A percentile compares a stretch with the other conserved stretches of the same genome.
phyloP scores from a whole-genome alignment of 1,140 invertebrate genomes.

The Ganaspis sp. region DNA sequence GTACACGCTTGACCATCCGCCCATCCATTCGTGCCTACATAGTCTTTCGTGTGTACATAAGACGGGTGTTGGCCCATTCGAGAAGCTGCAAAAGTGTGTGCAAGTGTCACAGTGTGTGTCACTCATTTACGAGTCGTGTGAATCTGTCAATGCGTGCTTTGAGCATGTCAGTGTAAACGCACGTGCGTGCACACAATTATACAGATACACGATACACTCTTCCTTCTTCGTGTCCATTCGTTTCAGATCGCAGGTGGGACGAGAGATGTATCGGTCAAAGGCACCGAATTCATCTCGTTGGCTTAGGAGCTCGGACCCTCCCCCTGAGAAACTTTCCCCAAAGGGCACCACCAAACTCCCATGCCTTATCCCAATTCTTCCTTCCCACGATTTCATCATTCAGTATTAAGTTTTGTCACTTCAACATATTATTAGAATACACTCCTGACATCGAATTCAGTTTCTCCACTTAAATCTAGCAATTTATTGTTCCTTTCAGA shows the following conservation, averaged over 20 bases:
- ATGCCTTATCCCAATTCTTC: conserved; percentile 24
- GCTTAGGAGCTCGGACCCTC: conserved; percentile 21
- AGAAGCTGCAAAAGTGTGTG: conserved; percentile 48
- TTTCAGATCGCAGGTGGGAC: neutral
- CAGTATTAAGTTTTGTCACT: conserved; percentile 14
- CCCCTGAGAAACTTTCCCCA: neutral
- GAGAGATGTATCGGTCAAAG: conserved; percentile 44
- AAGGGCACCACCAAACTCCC: conserved; percentile 36
- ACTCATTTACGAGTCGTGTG: neutral
- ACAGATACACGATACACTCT: neutral
- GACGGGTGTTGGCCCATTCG: conserved; percentile 57
- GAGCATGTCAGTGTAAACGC: conserved; percentile 25
- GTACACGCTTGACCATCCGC: conserved; percentile 42
- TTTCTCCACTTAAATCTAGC: conserved; percentile 8
- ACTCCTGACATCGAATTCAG: neutral
- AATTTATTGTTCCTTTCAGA: neutral
- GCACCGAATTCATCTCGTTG: conserved; percentile 40
- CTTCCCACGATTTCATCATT: conserved; percentile 25
- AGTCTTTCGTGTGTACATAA: conserved; percentile 54
- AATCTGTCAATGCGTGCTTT: neutral
- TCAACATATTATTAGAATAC: neutral
- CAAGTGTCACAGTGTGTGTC: neutral
- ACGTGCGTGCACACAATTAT: conserved; percentile 23
- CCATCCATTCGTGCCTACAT: conserved; percentile 50
- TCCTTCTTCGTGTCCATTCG: neutral